phyloP scores from a whole-genome alignment of 2,113 vertebrate species.

The Chloroceryle aenea region DNA sequence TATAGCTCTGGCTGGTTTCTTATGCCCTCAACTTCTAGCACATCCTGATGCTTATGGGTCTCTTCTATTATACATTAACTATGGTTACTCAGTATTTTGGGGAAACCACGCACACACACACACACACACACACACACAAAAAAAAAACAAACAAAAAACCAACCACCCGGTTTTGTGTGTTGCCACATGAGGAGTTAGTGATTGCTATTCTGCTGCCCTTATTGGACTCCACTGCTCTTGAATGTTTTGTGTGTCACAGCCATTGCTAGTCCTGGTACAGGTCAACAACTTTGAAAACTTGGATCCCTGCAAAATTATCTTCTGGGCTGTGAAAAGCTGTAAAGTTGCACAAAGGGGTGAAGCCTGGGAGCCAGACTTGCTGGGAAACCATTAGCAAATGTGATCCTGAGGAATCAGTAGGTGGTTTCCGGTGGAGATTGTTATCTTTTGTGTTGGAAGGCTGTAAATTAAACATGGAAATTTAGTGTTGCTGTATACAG shows the following conservation, averaged over 20 bases:
- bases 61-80: neutral
- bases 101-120: too few relatives aligned
- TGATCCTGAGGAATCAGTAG: neutral
- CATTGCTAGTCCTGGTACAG: neutral
- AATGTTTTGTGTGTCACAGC: neutral
- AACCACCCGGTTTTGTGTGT: neutral
- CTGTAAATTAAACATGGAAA: neutral
- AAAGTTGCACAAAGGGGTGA: neutral
- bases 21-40: neutral
- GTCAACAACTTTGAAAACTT: neutral
- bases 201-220: neutral
- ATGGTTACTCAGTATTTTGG: neutral
- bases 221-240: neutral
- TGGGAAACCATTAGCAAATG: neutral
- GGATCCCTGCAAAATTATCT: neutral
- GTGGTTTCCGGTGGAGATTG: neutral
- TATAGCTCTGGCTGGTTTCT: neutral
- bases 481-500: neutral
- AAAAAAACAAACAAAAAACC: too few relatives aligned
- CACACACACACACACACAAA: too few relatives aligned
- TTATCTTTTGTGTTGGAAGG: neutral
- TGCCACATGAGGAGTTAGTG: neutral
- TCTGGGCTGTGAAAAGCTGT: neutral
- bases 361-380: neutral
- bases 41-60: neutral